phyloP scores from a whole-genome alignment of 2,797 vertebrate genomes.

The Enteromius anoplus region DNA sequence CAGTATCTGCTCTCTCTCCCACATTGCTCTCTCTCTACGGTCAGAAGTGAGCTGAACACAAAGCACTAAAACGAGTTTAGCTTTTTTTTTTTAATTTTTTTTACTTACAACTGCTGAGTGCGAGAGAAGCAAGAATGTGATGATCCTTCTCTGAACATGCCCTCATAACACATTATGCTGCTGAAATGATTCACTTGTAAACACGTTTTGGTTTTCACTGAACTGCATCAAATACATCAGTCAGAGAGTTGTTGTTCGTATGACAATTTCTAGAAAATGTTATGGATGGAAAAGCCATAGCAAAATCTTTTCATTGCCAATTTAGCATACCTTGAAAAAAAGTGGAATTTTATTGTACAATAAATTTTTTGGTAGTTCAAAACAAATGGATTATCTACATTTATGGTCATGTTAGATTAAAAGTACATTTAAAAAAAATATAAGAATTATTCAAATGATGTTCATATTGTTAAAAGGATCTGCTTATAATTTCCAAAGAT shows the following conservation, averaged over 20 bases:
- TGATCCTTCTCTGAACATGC: background rate
- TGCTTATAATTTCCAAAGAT: background rate
- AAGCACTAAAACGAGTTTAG: background rate
- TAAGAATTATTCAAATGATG: background rate
- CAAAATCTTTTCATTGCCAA: background rate
- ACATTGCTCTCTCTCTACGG: constrained; percentile 21
- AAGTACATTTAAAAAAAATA: background rate
- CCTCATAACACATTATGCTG: background rate
- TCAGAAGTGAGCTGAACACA: background rate
- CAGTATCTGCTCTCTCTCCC: constrained; percentile 13
- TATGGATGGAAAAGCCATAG: background rate
- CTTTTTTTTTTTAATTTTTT: background rate
- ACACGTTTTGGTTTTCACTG: background rate
- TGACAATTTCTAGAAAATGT: background rate
- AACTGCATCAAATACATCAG: background rate
- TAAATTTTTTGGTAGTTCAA: background rate
- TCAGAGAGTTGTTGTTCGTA: background rate
- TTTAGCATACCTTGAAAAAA: background rate
- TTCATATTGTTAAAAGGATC: background rate
- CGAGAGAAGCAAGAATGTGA: background rate
- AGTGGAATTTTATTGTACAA: background rate
- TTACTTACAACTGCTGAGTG: background rate
- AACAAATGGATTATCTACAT: background rate
- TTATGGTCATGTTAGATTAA: no score
- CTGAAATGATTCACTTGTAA: background rate